Conservation (phyloP, 2,888 invertebrate species). For the Steromphala cineraria region DNA sequence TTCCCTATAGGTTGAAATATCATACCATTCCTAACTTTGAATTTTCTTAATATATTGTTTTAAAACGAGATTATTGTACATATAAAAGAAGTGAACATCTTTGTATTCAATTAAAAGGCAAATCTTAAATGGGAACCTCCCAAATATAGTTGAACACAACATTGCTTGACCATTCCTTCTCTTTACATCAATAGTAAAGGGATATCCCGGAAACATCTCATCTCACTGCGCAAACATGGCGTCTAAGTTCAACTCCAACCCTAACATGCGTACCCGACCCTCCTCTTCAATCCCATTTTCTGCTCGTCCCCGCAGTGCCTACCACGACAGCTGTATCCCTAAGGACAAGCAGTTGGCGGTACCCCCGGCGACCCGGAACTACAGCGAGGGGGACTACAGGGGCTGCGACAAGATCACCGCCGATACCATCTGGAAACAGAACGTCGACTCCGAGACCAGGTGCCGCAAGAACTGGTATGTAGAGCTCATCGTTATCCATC, state of each 20-base stretch:
- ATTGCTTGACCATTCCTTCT: too few species aligned
- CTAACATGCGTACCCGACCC: neutral
- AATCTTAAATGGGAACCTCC: too few species aligned
- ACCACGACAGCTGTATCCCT: constrained; percentile 65
- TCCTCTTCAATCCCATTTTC: neutral
- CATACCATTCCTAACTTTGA: too few species aligned
- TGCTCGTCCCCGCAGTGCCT: constrained; percentile 46
- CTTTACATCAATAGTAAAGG: too few species aligned
- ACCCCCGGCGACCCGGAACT: constrained; percentile 27
- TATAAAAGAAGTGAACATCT: too few species aligned
- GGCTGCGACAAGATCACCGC: constrained; percentile 65
- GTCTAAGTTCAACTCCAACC: neutral
- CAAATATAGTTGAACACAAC: too few species aligned
- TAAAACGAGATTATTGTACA: too few species aligned
- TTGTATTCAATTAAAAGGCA: too few species aligned
- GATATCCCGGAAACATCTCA: too few species aligned
- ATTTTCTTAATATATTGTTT: too few species aligned
- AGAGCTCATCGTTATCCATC: neutral
- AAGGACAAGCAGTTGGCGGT: constrained; percentile 37
- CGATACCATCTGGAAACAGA: constrained; percentile 70
- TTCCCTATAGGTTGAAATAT: too few species aligned
- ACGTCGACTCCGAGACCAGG: constrained; percentile 56
- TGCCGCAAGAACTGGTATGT: constrained; percentile 68
- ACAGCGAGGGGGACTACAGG: constrained; percentile 51
- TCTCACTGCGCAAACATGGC: too few species aligned